Base-by-base conservation (phyloP, 2,113 vertebrate genomes). In the Connochaetes taurinus region DNA sequence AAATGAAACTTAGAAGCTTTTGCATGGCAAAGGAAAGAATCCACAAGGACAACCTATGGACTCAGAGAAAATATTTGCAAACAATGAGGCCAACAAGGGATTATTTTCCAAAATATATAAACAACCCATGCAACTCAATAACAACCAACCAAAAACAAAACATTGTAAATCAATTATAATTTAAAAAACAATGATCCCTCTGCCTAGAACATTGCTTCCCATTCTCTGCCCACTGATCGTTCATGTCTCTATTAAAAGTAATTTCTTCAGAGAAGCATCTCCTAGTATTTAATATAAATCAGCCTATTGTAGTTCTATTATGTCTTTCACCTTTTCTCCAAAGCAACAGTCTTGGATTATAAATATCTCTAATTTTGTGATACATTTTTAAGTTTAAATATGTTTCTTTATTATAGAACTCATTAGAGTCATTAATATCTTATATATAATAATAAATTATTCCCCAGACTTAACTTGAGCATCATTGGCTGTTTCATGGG, bases 311-410 rank as follows among this genome's bases (percentile, higher is more conserved):
- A 60, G 76, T 91, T 95, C 52, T 81, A 57, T 23, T 16, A 86
- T 31, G 47, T 25, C 74, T 86, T 83, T 97, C 36, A 60, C 55
- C 9, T 86, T 80, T 93, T 58, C 40, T 93, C 91, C 53, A 86
- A 91, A 92, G 6, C 88, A 96, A 74, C 47, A 14, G 45, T 97
- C 55, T 92, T 31, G 64, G 27, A 29, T 95, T 88, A 15, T 7
- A 97, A 94, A 86, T 14, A 58, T 78, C 45, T 78, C 36, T 97
- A 95, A 45, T 91, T 91, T 50, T 87, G 27, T 90, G 91, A 4
- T 12, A n/a, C 74, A 78, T 86, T 95, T 97, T 97, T 27, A 82
- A 67, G 23, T 55, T 92, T 90, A 95, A 93, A 86, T 16, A 78
- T 21, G 82, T 83, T 87, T 78, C 25, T 88, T 84, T 92, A 89